phyloP scores from a whole-genome alignment of 1,140 invertebrate species.

The Hylaeus anthracinus region DNA sequence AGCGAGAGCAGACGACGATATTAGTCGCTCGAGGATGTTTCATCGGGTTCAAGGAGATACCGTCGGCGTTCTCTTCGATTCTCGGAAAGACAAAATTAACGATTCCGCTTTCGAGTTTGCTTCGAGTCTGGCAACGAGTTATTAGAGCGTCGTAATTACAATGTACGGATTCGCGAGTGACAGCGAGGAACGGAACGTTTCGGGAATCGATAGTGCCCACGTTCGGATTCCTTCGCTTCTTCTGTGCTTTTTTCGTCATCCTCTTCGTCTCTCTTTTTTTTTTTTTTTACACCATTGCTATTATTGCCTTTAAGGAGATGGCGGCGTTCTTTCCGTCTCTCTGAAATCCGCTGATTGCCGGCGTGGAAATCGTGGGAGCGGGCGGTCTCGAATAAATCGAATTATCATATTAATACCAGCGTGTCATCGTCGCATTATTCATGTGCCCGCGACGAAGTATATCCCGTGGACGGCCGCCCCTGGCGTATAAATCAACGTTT shows the following conservation, averaged over 20 bases:
- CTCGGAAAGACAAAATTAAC: conserved; percentile 62
- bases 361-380: conserved; percentile 43
- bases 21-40: conserved; percentile 45
- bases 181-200: conserved; percentile 53
- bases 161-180: conserved; percentile 55
- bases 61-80: conserved; percentile 42
- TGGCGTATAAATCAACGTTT: conserved; percentile 38
- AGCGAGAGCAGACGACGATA: conserved; percentile 33
- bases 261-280: not conserved
- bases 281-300: not conserved
- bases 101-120: conserved; percentile 56
- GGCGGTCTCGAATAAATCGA: conserved; percentile 52
- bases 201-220: conserved; percentile 44
- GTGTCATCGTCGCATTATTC: conserved; percentile 64
- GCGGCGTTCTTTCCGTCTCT: conserved; percentile 33
- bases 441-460: conserved; percentile 41
- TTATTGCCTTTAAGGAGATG: conserved; percentile 42
- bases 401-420: conserved; percentile 66
- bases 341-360: conserved; percentile 34
- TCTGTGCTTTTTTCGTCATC: not conserved
- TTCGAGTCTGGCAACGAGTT: conserved; percentile 36
- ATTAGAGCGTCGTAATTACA: conserved; percentile 64
- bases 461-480: not conserved
- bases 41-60: conserved; percentile 56
- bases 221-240: conserved; percentile 1